Evolutionary conservation across 1,140 invertebrate genomes (phyloP).

Genomic region (Melitaea cinxia): DNA sequence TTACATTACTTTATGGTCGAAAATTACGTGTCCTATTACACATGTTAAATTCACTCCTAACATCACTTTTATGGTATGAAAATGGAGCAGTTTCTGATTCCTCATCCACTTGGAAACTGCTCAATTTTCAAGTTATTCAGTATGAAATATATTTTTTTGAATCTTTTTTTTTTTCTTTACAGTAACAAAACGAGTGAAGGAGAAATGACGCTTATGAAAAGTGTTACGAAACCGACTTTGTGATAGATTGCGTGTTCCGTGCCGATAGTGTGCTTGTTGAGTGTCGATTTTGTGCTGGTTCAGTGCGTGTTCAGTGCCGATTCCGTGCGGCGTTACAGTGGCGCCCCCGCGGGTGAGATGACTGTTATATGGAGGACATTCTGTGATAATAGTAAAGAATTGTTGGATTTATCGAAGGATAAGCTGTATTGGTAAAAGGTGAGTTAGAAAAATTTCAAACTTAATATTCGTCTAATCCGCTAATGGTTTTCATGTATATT

Average conservation of each 20-base stretch:
- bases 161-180: not conserved
- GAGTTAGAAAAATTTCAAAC: conserved; percentile 5
- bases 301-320: conserved; percentile 5
- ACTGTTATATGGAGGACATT: conserved; percentile 47
- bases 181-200: not conserved
- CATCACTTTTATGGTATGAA: too few relatives aligned
- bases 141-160: not conserved
- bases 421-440: conserved; percentile 39
- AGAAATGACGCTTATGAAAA: not conserved
- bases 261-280: not conserved
- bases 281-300: conserved; percentile 12
- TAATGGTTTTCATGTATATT: too few relatives aligned
- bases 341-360: conserved; percentile 43
- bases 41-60: too few relatives aligned
- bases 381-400: conserved; percentile 35
- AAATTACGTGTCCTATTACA: too few relatives aligned
- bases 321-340: conserved; percentile 22
- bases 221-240: not conserved
- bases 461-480: too few relatives aligned
- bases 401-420: conserved; percentile 19
- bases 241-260: not conserved
- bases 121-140: too few relatives aligned
- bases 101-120: too few relatives aligned
- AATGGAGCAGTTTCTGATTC: too few relatives aligned
- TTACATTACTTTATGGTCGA: too few relatives aligned